A percentile compares a stretch with the other conserved stretches of the same genome.
These are phyloP conservation scores for Oasisia sp. DNA, from an alignment of 2,888 invertebrate species.

Conservation along the genomic window DNA sequence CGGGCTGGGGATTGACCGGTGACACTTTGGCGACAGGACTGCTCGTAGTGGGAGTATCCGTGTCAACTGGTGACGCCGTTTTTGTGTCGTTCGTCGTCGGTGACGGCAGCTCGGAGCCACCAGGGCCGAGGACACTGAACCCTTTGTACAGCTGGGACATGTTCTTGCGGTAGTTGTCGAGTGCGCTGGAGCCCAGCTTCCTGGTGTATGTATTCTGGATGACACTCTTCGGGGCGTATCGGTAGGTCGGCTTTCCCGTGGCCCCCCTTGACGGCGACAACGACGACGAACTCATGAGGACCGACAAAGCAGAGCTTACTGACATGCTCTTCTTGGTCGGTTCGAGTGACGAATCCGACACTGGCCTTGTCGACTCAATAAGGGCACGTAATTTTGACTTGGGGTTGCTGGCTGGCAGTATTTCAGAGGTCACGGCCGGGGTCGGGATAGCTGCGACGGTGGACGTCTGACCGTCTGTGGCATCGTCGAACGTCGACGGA, in stretches of 20 bases:
- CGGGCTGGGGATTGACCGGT: not conserved
- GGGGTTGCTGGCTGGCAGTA: not conserved
- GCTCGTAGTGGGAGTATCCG: not conserved
- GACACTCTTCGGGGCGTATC: slow-evolving; percentile 62
- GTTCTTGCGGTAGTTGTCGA: slow-evolving; percentile 59
- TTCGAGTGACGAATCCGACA: not conserved
- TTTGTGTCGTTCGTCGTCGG: not conserved
- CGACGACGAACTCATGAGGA: slow-evolving; percentile 29
- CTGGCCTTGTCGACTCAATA: not conserved
- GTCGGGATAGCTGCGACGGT: slow-evolving; percentile 25
- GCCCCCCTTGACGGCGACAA: slow-evolving; percentile 24
- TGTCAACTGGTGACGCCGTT: not conserved
- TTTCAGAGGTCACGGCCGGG: not conserved
- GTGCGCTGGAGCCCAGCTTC: slow-evolving; percentile 50
- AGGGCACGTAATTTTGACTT: slow-evolving; percentile 19
- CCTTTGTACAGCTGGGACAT: slow-evolving; percentile 50
- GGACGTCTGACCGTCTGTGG: slow-evolving; percentile 19
- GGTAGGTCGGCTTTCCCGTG: slow-evolving; percentile 27
- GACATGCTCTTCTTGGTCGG: slow-evolving; percentile 18
- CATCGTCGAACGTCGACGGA: not conserved
- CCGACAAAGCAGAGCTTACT: slow-evolving; percentile 37
- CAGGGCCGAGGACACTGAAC: not conserved
- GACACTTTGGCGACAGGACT: not conserved
- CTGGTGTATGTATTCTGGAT: slow-evolving; percentile 64
- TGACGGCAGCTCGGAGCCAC: not conserved